These are phyloP conservation scores for Pararge aegeria DNA, from an alignment of 1,140 invertebrate genomes.

Conservation along the genomic window DNA sequence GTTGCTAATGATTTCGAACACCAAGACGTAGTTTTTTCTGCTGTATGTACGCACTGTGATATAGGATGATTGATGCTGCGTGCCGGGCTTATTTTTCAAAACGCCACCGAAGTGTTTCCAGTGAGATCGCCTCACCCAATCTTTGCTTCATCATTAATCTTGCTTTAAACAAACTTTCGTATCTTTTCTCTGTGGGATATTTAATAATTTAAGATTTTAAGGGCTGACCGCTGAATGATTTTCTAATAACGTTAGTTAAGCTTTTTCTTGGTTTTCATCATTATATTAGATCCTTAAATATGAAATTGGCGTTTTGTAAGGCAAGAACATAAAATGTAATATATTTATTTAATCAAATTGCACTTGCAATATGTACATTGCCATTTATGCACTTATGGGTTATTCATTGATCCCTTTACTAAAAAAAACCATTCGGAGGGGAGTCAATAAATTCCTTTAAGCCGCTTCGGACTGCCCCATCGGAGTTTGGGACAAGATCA, in stretches of 20 bases:
- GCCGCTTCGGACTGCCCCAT: too few species aligned
- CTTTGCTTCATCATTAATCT: slow-evolving; percentile 19
- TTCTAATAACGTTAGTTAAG: neutral
- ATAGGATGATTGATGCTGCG: slow-evolving; percentile 17
- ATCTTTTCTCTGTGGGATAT: neutral
- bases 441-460: too few species aligned
- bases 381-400: too few species aligned
- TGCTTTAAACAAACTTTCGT: neutral
- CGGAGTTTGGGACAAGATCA: too few species aligned
- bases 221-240: neutral
- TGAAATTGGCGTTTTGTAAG: too few species aligned
- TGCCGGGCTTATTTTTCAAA: slow-evolving; percentile 7
- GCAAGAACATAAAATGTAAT: too few species aligned
- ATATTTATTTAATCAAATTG: too few species aligned
- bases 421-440: too few species aligned
- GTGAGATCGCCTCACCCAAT: slow-evolving; percentile 2
- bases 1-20: slow-evolving; percentile 1
- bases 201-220: neutral
- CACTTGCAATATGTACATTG: too few species aligned
- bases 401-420: too few species aligned
- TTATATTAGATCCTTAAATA: too few species aligned
- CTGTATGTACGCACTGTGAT: neutral
- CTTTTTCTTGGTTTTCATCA: too few species aligned
- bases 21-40: slow-evolving; percentile 12
- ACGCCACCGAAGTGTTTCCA: slow-evolving; percentile 3